Conservation (phyloP, 2,113 vertebrate genomes). For the Xenopus laevis region DNA sequence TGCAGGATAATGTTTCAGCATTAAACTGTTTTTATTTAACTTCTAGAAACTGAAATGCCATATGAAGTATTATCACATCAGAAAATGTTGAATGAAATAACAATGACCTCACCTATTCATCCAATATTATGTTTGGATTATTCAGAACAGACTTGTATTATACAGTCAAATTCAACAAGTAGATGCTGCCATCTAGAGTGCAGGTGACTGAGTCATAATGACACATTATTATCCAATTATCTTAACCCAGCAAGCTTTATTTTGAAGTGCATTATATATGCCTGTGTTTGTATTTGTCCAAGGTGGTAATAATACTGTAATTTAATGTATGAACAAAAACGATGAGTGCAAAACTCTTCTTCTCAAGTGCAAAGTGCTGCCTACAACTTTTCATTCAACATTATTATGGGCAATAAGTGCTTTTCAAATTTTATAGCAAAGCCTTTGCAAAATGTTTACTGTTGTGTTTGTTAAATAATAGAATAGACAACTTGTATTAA, state of each 20-base stretch:
- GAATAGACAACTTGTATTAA: no score
- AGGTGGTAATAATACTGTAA: no score
- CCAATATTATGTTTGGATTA: not conserved
- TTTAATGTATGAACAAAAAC: no score
- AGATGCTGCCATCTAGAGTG: conserved; percentile 75
- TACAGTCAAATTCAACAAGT: conserved; percentile 57
- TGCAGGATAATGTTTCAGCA: not conserved
- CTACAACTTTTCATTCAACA: no score
- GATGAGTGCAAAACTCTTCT: no score
- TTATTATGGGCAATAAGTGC: no score
- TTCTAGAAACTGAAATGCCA: not conserved
- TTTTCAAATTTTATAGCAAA: no score
- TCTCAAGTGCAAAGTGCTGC: no score
- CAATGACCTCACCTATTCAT: conserved; percentile 23
- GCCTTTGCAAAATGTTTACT: no score
- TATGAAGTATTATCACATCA: conserved; percentile 6
- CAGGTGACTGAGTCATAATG: conserved; percentile 22
- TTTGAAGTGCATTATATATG: not conserved
- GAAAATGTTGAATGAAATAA: conserved; percentile 5
- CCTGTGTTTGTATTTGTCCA: not conserved
- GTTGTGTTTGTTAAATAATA: no score
- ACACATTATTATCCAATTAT: not conserved
- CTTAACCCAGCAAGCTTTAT: not conserved
- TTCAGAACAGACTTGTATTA: not conserved
- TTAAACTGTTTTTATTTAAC: conserved; percentile 2